These are phyloP conservation scores for Protomyctophum bolini DNA, from an alignment of 2,113 vertebrate genomes.

Conservation along the genomic window DNA sequence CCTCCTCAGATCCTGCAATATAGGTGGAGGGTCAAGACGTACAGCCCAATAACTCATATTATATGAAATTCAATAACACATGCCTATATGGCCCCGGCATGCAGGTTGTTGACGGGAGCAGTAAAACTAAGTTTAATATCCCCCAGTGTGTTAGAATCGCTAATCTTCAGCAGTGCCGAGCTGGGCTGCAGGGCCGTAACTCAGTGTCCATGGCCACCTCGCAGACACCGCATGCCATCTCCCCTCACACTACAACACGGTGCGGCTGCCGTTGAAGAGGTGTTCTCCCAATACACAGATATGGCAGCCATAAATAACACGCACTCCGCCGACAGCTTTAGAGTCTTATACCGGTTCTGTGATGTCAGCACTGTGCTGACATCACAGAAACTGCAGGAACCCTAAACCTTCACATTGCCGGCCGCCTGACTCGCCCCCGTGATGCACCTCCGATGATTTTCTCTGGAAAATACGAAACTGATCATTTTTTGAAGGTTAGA, in stretches of 20 bases:
- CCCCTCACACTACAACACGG: conserved; percentile 40
- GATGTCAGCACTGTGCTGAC: conserved; percentile 35
- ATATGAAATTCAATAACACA: conserved; percentile 73
- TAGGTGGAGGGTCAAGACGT: conserved; percentile 58
- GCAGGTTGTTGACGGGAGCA: conserved; percentile 59
- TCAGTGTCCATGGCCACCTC: conserved; percentile 48
- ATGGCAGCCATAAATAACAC: conserved; percentile 38
- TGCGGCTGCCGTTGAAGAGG: conserved; percentile 10
- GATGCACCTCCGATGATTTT: conserved; percentile 14
- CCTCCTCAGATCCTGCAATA: conserved; percentile 54
- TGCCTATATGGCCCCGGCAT: conserved; percentile 44
- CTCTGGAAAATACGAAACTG: conserved; percentile 14
- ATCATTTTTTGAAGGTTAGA: conserved; percentile 43
- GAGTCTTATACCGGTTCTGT: conserved; percentile 31
- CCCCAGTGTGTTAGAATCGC: conserved; percentile 58
- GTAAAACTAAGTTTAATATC: conserved; percentile 76
- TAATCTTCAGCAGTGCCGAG: conserved; percentile 59
- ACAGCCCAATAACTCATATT: conserved; percentile 63
- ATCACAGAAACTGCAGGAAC: neutral
- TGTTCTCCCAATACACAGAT: conserved; percentile 21
- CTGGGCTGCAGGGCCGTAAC: conserved; percentile 44
- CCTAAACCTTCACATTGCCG: conserved; percentile 19
- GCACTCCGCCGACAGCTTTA: conserved; percentile 35
- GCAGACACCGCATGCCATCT: conserved; percentile 31
- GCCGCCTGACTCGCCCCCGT: conserved; percentile 22